Evolutionary conservation across 2,797 vertebrate species (phyloP).

Genomic region (Acanthiza pusilla): DNA sequence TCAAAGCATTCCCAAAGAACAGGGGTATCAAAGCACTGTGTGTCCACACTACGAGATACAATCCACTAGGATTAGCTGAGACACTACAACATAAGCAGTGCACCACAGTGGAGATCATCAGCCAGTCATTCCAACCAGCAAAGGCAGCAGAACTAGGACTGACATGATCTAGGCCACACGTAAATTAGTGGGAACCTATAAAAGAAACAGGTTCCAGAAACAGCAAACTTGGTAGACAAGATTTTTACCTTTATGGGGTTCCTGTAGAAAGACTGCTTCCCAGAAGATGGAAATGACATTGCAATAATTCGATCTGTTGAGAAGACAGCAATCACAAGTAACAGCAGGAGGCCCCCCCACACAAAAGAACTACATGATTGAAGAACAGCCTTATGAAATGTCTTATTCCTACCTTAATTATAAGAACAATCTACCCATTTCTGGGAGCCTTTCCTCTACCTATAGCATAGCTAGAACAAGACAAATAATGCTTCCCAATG

Average conservation of each 20-base stretch:
- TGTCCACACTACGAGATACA: not conserved
- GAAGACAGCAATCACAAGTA: not conserved
- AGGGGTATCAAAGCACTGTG: not conserved
- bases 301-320: conserved; percentile 89
- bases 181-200: not conserved
- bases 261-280: conserved; percentile 90
- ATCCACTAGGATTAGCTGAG: not conserved
- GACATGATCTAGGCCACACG: not conserved
- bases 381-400: not conserved
- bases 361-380: rapidly evolving
- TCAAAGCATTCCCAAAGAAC: not conserved
- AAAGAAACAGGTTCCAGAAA: not conserved
- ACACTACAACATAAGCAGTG: not conserved
- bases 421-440: not conserved
- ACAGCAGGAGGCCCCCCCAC: not conserved
- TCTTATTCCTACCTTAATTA: not conserved
- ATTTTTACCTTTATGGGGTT: conserved; percentile 87
- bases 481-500: not conserved
- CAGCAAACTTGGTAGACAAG: not conserved
- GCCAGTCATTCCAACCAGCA: not conserved
- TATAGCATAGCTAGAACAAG: not conserved
- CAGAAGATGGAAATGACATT: conserved; percentile 97
- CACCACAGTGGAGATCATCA: not conserved
- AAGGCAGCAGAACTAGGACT: not conserved
- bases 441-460: not conserved